Conservation (phyloP, 2,797 vertebrate genomes). For the Coccyzus lansbergi region DNA sequence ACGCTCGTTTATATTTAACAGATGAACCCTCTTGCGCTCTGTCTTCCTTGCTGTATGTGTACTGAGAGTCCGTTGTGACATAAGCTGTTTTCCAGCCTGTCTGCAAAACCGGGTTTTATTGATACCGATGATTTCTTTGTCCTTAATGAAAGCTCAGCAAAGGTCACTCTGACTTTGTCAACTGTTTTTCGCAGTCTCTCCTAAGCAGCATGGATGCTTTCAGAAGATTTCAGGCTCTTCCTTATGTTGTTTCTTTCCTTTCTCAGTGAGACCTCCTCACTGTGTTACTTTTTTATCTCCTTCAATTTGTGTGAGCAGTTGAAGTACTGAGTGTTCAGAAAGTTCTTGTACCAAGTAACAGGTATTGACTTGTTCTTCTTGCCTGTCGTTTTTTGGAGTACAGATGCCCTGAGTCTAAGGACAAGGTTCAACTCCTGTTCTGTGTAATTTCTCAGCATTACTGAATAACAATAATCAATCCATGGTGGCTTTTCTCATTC, state of each 20-base stretch:
- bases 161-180: constrained; percentile 18
- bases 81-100: neutral
- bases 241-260: neutral
- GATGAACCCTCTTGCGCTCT: neutral
- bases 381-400: neutral
- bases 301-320: neutral
- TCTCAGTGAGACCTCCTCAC: neutral
- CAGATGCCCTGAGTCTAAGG: neutral
- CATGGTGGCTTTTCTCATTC: neutral
- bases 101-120: constrained; percentile 18
- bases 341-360: neutral
- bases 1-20: neutral
- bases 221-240: neutral
- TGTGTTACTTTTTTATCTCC: neutral
- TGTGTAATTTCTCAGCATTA: neutral
- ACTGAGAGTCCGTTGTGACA: neutral
- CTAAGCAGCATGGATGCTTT: neutral
- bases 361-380: neutral
- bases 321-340: neutral
- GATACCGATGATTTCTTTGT: constrained; percentile 18
- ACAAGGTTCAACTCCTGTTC: neutral
- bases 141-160: constrained; percentile 6
- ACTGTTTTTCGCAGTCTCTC: constrained; percentile 15
- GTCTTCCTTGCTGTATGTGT: neutral
- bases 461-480: neutral